Base-by-base conservation (phyloP, 2,797 vertebrate species). In the Erpetoichthys calabaricus region DNA sequence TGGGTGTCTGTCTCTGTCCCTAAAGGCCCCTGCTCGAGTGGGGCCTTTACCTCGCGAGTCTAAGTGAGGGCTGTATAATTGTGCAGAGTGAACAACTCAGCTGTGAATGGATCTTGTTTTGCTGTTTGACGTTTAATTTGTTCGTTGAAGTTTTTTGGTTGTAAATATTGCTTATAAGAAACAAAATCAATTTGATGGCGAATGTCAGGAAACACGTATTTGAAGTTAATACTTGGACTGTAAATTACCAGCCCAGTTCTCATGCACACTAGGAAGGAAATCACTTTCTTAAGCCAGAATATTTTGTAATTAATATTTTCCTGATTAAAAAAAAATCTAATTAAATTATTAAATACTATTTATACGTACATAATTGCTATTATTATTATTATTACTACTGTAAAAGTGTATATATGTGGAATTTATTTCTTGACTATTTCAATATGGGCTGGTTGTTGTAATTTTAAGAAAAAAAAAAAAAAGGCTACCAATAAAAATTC, bases 301-400 rank as follows among this genome's bases (percentile, higher is more conserved):
- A 49, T 49, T 49, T 49, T 49, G 7, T 49, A 49, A 49, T n/a
- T 49, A 49, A 49, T 49, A 7, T 49, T 49, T 49, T 49, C 47
- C 47, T 49, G 47, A 7, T 49, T 7, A 49, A 49, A 49, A 49
- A 49, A 25, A 25, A 25, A 25, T 25, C 25, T 25, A 25, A 25
- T 25, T 25, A 25, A 25, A 25, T 25, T 25, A 25, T 49, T 3
- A 49, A 49, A 49, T 4, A 49, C 7, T 49, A 49, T 49, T 49
- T 49, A 49, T 49, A 49, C 47, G 4, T 49, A 49, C 47, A 49
- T 49, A 49, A 49, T 49, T 49, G 47, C 47, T 49, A 4, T 49
- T 49, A 49, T 4, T 49, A 49, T 49, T 49, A 49, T 4, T 49
- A 49, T n/a, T 7, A 49, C 3, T 7, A 6, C n/a, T 7, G 3